Evolutionary conservation across 2,888 invertebrate genomes (phyloP).

Genomic region (Protophormia terraenovae): DNA sequence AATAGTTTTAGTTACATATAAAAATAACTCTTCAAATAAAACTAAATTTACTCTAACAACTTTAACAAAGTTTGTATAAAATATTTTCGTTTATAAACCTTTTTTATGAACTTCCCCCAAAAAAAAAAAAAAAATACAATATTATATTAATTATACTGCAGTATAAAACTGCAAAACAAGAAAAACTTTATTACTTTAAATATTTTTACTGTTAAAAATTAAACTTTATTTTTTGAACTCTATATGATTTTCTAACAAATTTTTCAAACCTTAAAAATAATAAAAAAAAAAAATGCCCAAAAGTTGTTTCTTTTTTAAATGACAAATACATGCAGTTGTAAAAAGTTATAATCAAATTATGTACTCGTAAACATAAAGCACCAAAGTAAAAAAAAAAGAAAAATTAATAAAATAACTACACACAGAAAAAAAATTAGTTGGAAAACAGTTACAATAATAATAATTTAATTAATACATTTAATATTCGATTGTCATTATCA

Average conservation of each 20-base stretch:
- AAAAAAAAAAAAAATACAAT: background rate
- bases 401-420: too few relatives aligned
- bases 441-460: too few relatives aligned
- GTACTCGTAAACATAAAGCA: background rate
- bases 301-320: background rate
- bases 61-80: too few relatives aligned
- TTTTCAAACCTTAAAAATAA: background rate
- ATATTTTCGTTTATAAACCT: too few relatives aligned
- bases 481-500: too few relatives aligned
- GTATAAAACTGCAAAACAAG: background rate
- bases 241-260: background rate
- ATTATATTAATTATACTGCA: slow-evolving; percentile 11
- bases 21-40: too few relatives aligned
- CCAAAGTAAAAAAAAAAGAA: background rate
- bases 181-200: background rate
- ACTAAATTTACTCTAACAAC: too few relatives aligned
- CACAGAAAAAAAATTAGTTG: too few relatives aligned
- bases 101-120: too few relatives aligned
- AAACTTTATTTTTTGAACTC: background rate
- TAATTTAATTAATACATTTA: too few relatives aligned
- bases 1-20: too few relatives aligned
- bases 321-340: background rate
- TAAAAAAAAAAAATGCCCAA: background rate
- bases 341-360: slow-evolving; percentile 19
- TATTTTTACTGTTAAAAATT: background rate